Conservation (phyloP, 92 coral and sea anemone species). For the Palythoa heliodiscus region DNA sequence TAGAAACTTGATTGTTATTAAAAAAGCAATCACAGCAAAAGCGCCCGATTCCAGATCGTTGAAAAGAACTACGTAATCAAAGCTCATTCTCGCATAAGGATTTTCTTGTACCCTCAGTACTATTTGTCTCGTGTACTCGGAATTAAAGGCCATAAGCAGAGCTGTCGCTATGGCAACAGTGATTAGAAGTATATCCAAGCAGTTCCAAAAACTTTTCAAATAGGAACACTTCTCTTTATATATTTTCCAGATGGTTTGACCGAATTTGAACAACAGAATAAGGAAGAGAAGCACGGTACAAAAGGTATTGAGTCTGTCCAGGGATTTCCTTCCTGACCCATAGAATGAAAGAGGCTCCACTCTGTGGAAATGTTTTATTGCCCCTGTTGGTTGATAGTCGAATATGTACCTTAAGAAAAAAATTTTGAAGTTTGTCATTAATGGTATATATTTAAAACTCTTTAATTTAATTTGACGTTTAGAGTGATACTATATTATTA, state of each 20-base stretch:
- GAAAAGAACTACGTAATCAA: conserved; percentile 28
- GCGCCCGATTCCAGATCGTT: conserved; percentile 22
- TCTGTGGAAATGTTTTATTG: conserved; percentile 26
- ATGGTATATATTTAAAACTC: too few relatives aligned
- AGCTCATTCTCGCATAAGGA: conserved; percentile 38
- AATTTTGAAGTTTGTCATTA: too few relatives aligned
- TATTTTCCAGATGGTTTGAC: not conserved
- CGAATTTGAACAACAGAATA: not conserved
- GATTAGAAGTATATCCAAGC: conserved; percentile 18
- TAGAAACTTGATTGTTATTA: conserved; percentile 21
- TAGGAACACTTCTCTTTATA: conserved; percentile 1
- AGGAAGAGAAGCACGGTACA: conserved; percentile 4
- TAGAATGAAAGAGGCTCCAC: conserved; percentile 31
- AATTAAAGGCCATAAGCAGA: conserved; percentile 3
- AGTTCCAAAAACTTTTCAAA: conserved; percentile 38
- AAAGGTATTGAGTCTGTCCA: conserved; percentile 21
- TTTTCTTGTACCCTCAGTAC: conserved; percentile 18
- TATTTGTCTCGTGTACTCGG: conserved; percentile 29
- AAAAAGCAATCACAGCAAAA: conserved; percentile 31
- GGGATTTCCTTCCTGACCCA: conserved; percentile 24
- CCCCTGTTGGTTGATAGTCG: conserved; percentile 30
- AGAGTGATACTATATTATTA: too few relatives aligned
- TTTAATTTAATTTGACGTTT: too few relatives aligned
- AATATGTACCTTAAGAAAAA: conserved; percentile 12
- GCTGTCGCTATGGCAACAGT: not conserved